Conservation (phyloP, 2,888 invertebrate species). For the Cryptosula pallasiana region DNA sequence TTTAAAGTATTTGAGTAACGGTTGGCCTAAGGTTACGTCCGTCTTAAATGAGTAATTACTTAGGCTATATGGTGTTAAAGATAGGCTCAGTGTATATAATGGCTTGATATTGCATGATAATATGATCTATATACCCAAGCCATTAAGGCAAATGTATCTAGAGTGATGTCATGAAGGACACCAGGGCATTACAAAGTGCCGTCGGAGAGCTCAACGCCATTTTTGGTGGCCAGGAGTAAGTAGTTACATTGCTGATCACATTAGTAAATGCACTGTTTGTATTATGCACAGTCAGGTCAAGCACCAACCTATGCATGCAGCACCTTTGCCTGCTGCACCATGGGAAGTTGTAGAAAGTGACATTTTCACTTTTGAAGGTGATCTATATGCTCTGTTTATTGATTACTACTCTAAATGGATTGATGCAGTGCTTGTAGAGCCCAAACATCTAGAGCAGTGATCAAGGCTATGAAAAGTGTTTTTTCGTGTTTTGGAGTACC, state of each 20-base stretch:
- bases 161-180: conserved; percentile 11
- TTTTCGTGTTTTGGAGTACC: conserved; percentile 3
- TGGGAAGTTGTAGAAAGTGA: not conserved
- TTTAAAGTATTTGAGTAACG: too few relatives aligned
- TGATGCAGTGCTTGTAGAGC: not conserved
- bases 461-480: not conserved
- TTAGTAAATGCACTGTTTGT: not conserved
- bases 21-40: too few relatives aligned
- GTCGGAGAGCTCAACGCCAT: not conserved
- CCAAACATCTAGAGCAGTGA: not conserved
- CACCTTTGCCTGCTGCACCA: not conserved
- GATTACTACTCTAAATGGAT: conserved; percentile 5
- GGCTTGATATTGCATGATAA: not conserved
- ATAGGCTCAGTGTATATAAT: conserved; percentile 17
- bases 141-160: not conserved
- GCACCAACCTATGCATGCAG: not conserved
- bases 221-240: not conserved
- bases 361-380: not conserved
- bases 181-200: not conserved
- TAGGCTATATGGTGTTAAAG: not conserved
- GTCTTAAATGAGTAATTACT: not conserved
- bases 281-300: conserved; percentile 5
- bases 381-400: not conserved
- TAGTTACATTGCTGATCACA: not conserved
- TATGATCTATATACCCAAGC: not conserved